Evolutionary conservation across 2,113 vertebrate genomes (phyloP).

Genomic region (Oreochromis tanganicae): DNA sequence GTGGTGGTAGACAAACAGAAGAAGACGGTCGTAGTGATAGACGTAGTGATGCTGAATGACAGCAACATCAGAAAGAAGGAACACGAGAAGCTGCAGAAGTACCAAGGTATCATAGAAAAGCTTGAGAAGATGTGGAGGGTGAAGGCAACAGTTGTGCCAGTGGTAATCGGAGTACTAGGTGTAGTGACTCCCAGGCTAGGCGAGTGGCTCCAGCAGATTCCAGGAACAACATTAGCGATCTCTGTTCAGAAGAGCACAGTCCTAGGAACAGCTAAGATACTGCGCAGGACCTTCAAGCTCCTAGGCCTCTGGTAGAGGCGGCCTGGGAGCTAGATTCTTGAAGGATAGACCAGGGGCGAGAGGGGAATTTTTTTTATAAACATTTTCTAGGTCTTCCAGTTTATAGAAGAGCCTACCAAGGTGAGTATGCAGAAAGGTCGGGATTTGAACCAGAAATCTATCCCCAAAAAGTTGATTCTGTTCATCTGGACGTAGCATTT

Average conservation of each 20-base stretch:
- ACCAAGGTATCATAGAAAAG: neutral
- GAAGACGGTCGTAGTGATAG: neutral
- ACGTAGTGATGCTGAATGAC: neutral
- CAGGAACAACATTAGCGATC: neutral
- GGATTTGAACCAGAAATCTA: neutral
- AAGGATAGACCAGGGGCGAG: neutral
- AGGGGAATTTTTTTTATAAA: neutral
- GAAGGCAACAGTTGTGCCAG: neutral
- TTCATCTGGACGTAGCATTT: neutral
- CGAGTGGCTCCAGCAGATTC: neutral
- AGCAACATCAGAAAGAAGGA: neutral
- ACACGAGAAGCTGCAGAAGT: neutral
- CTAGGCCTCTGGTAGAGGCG: neutral
- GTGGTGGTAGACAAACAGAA: neutral
- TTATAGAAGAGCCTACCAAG: neutral
- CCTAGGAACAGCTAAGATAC: neutral
- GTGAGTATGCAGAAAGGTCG: neutral
- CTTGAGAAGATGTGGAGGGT: neutral
- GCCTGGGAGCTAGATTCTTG: neutral
- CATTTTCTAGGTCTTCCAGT: neutral
- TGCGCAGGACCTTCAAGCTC: neutral
- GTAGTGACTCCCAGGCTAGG: neutral
- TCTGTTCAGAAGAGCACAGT: neutral
- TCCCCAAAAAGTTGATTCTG: neutral
- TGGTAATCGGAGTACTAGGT: neutral